Evolutionary conservation across 2,113 vertebrate species (phyloP).

Genomic region (Holacanthus passer): DNA sequence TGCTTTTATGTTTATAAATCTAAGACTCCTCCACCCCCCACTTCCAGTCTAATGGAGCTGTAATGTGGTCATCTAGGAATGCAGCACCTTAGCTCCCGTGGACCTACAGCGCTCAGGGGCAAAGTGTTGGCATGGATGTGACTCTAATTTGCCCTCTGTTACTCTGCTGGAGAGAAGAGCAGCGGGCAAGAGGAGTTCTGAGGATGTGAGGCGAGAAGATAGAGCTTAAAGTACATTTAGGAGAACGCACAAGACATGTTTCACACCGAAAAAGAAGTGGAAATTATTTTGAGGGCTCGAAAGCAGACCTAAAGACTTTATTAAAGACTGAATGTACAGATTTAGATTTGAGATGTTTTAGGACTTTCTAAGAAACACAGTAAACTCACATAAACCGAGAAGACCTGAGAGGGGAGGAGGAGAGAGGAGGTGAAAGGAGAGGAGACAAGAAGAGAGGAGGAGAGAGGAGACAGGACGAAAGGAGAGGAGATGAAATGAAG

Average conservation of each 20-base stretch:
- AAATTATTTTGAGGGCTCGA: neutral
- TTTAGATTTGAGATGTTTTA: neutral
- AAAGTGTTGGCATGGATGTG: slow-evolving; percentile 43
- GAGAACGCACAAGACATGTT: slow-evolving; percentile 1
- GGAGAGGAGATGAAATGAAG: too few species aligned
- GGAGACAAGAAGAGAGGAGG: neutral
- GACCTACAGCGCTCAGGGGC: slow-evolving; percentile 25
- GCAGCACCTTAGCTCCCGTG: slow-evolving; percentile 21
- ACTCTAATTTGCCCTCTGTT: slow-evolving; percentile 36
- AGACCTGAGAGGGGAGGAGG: neutral
- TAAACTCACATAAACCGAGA: too few species aligned
- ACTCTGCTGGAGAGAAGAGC: slow-evolving; percentile 3
- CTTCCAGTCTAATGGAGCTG: slow-evolving; percentile 50
- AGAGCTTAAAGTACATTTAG: neutral
- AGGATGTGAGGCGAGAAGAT: neutral
- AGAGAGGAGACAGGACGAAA: neutral
- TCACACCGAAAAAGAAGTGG: neutral
- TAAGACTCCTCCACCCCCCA: neutral
- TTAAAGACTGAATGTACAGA: neutral
- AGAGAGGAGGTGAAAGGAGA: accelerated
- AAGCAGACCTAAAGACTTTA: neutral
- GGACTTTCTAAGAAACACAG: neutral
- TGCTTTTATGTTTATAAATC: slow-evolving; percentile 46
- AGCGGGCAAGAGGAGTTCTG: neutral
- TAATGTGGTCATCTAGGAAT: slow-evolving; percentile 41